Percentiles rank a stretch among this genome's conserved stretches.
Evolutionary conservation across 2,888 invertebrate species (phyloP).

Genomic region (Creontiades dilutus): DNA sequence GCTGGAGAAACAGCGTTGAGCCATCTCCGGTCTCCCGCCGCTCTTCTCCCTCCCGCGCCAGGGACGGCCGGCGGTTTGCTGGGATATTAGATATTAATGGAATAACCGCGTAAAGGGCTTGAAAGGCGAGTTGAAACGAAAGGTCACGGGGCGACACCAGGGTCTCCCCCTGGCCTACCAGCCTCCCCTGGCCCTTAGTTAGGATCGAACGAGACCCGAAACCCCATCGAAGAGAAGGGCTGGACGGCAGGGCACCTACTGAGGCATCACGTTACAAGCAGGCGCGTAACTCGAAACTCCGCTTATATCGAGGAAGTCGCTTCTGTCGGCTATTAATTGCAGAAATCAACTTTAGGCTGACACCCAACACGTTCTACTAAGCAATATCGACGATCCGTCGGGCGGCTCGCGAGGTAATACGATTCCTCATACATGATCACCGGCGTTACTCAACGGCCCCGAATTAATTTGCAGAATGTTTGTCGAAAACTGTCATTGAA

Average conservation of each 20-base stretch:
- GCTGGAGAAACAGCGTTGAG: neutral
- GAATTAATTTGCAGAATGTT: too few relatives aligned
- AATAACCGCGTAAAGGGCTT: conserved; percentile 26
- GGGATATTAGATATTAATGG: conserved; percentile 15
- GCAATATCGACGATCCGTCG: neutral
- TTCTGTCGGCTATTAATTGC: conserved; percentile 7
- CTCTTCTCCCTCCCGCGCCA: neutral
- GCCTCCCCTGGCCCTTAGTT: neutral
- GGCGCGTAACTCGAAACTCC: neutral
- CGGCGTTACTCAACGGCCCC: neutral
- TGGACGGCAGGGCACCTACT: neutral
- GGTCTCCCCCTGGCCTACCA: too few relatives aligned
- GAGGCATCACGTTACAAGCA: neutral
- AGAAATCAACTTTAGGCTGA: neutral
- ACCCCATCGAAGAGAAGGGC: neutral
- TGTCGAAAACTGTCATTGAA: too few relatives aligned
- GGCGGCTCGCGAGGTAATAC: neutral
- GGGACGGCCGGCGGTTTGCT: neutral
- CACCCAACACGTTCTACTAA: neutral
- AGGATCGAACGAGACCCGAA: neutral
- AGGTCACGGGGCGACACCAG: conserved; percentile 1
- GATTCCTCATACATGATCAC: neutral
- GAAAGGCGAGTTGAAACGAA: conserved; percentile 20
- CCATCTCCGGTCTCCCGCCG: neutral
- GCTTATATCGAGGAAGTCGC: conserved; percentile 6